Percentiles rank a stretch among this genome's conserved stretches.
Conservation (phyloP, 1,140 invertebrate genomes). For the Bombus waltoni region DNA sequence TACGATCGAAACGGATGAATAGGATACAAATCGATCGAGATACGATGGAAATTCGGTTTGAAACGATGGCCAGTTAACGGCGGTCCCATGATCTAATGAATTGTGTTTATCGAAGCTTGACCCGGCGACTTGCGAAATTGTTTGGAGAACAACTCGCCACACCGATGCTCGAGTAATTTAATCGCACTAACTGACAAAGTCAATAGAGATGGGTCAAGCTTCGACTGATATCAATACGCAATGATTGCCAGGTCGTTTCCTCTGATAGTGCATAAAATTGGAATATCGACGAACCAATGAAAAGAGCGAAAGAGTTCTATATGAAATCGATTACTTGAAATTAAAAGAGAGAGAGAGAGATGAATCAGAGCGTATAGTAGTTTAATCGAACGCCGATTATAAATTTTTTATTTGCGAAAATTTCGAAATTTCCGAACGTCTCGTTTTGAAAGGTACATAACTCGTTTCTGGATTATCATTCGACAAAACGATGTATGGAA, state of each 20-base stretch:
- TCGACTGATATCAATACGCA: constrained; percentile 32
- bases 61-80: neutral
- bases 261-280: constrained; percentile 14
- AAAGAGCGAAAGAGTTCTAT: neutral
- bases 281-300: neutral
- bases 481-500: neutral
- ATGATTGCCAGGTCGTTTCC: neutral
- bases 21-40: neutral
- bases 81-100: constrained; percentile 10
- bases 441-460: neutral
- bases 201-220: constrained; percentile 30
- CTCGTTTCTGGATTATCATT: too few relatives aligned
- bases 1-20: too few relatives aligned
- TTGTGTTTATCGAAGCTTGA: constrained; percentile 29
- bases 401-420: neutral
- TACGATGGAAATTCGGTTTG: neutral
- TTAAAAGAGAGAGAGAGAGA: neutral
- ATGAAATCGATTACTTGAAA: neutral
- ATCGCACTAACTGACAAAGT: constrained; percentile 32
- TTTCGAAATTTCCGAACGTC: neutral
- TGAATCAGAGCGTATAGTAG: neutral
- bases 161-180: constrained; percentile 28
- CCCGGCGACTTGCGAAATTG: constrained; percentile 40
- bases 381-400: neutral
- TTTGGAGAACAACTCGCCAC: constrained; percentile 12